Base-by-base conservation (phyloP, 1,140 invertebrate species). In the Drosophila orena region DNA sequence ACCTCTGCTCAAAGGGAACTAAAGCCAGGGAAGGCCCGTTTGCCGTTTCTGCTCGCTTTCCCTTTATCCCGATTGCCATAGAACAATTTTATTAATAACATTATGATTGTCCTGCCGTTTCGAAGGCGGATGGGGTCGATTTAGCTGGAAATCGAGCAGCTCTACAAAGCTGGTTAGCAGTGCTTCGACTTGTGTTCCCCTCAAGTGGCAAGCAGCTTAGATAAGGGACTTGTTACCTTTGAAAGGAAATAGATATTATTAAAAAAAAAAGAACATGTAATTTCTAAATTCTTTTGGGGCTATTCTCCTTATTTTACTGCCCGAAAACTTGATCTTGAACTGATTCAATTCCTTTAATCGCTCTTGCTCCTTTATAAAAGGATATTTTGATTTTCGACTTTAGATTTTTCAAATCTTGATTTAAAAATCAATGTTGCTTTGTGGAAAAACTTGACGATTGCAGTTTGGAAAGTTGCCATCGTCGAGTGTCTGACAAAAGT, bases 51-150 rank as follows among this genome's bases (percentile, higher is more conserved):
- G 58, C 43, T 66, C 77, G 57, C 62, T 81, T 83, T 69, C 66
- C 85, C 78, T 90, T 78, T 49, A 90, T 81, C 77, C 60, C 73
- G 77, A 85, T 90, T 89, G 85, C 68, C 80, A 56, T 73, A 77
- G 72, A 75, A 84, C 68, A 74, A 84, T 84, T 84, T 80, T 89
- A 89, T 89, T 89, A 89, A 89, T 89, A 84, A 84, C 62, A 84
- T 80, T 89, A 89, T 89, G 85, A 80, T 88, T 79, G 75, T 71
- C 62, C 52, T 42, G 14, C 58, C 15, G 34, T 6, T 7, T 40
- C 15, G 24, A n/a, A 40, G 35, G 35, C 20, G 4, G 35, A 11
- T 30, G 24, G 47, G 3, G n/a, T 10, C 2, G 34, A 46, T 53
- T 37, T 55, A 37, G 40, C 50, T 55, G 11, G 30, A 55, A 27